Conservation (phyloP, 2,797 vertebrate species). For the Rhynchonycteris naso region DNA sequence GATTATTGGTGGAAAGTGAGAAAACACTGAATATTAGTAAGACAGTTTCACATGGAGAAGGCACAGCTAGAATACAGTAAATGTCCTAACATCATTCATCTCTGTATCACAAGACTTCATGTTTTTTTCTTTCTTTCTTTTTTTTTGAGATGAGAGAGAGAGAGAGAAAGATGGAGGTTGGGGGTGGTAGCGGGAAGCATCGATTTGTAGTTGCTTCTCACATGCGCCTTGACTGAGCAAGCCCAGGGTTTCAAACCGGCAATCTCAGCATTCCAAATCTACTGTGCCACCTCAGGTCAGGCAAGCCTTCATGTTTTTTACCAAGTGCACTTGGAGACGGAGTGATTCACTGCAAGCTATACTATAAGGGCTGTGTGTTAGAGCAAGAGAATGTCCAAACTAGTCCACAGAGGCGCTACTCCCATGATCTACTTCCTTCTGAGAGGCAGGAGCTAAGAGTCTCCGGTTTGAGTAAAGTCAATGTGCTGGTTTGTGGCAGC, state of each 20-base stretch:
- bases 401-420: neutral
- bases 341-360: accelerated
- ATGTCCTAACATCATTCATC: neutral
- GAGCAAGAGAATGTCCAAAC: neutral
- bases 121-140: too few relatives aligned
- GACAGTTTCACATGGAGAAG: neutral
- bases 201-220: too few relatives aligned
- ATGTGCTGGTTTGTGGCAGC: neutral
- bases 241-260: too few relatives aligned
- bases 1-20: neutral
- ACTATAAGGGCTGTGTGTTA: neutral
- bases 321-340: neutral
- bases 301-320: neutral
- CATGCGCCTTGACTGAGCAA: too few relatives aligned
- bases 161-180: too few relatives aligned
- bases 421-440: neutral
- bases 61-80: neutral
- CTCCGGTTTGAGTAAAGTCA: neutral
- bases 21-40: neutral
- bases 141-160: too few relatives aligned
- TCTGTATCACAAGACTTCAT: neutral
- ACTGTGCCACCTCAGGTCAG: too few relatives aligned
- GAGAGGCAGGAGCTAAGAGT: neutral
- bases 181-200: too few relatives aligned
- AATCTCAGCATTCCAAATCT: too few relatives aligned